Percentiles rank a stretch among this genome's conserved stretches.
Evolutionary conservation across 2,797 vertebrate species (phyloP).

Genomic region (Oceanodroma leucorhoa): DNA sequence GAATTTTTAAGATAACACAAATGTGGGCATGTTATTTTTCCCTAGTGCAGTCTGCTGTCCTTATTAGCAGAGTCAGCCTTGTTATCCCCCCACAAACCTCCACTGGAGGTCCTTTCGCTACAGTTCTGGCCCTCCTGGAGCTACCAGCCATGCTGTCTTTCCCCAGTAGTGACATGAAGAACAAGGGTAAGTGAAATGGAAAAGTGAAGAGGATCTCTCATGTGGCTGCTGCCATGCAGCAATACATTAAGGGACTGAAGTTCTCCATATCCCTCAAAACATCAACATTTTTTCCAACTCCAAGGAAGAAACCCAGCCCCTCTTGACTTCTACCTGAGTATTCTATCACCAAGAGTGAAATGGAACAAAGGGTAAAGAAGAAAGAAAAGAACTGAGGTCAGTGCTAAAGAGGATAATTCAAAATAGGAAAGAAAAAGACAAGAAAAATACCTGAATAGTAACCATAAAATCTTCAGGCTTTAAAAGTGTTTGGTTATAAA

Average conservation of each 20-base stretch:
- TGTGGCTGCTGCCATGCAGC: background rate
- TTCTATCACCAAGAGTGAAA: background rate
- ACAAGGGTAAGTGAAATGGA: background rate
- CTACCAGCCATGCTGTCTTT: background rate
- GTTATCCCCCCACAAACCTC: rapidly evolving
- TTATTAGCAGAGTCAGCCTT: background rate
- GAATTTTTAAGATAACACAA: background rate
- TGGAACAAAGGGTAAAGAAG: background rate
- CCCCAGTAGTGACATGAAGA: rapidly evolving
- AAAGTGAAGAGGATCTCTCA: background rate
- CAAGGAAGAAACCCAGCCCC: background rate
- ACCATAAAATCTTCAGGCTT: background rate
- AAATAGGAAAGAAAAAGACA: background rate
- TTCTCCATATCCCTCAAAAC: background rate
- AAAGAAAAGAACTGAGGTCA: background rate
- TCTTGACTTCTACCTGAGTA: background rate
- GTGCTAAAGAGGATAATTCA: background rate
- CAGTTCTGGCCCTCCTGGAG: background rate
- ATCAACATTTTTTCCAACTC: background rate
- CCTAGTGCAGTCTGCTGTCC: background rate
- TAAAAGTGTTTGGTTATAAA: background rate
- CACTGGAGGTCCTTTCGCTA: background rate
- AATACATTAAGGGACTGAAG: background rate
- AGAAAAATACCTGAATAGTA: background rate
- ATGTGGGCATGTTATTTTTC: background rate